Evolutionary conservation across 2,113 vertebrate species (phyloP).

Genomic region (Rhea pennata): DNA sequence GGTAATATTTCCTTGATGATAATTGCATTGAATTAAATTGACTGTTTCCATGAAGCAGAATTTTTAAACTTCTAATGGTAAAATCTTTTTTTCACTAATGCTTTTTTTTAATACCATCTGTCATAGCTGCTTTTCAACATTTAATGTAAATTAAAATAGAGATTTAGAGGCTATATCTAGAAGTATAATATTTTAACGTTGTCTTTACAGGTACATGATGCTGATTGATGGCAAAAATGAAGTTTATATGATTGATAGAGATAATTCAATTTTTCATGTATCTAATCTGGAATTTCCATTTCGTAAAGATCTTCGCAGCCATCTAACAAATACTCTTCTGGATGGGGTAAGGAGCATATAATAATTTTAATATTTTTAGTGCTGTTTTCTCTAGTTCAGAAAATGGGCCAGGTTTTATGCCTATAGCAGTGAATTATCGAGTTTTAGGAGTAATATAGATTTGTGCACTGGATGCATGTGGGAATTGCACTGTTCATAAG

Average conservation of each 20-base stretch:
- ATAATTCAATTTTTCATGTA: constrained; percentile 93
- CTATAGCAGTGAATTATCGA: background rate
- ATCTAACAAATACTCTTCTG: constrained; percentile 91
- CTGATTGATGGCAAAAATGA: constrained; percentile 94
- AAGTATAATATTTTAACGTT: constrained; percentile 16
- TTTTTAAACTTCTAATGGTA: background rate
- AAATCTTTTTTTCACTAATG: background rate
- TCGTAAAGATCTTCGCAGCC: constrained; percentile 90
- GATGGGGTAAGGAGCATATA: constrained; percentile 88
- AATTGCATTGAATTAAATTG: background rate
- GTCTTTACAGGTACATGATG: constrained; percentile 94
- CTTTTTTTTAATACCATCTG: background rate
- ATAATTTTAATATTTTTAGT: background rate
- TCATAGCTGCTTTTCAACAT: background rate
- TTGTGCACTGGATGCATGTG: background rate
- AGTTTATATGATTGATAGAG: constrained; percentile 97
- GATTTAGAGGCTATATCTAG: background rate
- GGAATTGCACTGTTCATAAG: background rate
- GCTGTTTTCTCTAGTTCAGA: background rate
- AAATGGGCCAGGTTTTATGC: background rate
- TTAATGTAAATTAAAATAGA: background rate
- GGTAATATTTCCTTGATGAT: background rate
- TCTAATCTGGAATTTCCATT: constrained; percentile 95
- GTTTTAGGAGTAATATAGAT: background rate
- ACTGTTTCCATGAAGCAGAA: background rate